Evolutionary conservation across 2,888 invertebrate species (phyloP).

Genomic region (Pheosia tremula): DNA sequence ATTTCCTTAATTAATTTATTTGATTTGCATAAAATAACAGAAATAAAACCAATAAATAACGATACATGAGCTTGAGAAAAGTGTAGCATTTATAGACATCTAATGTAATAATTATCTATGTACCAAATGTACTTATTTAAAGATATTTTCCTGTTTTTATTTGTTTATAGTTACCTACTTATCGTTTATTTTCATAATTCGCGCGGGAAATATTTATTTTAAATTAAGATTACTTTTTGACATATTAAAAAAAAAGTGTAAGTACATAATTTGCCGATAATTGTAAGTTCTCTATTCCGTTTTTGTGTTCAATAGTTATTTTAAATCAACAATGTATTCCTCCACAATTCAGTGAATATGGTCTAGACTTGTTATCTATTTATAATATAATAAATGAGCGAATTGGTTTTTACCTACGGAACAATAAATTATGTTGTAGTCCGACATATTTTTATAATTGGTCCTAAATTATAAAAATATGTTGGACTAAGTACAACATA

Average conservation of each 20-base stretch:
- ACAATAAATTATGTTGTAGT: neutral
- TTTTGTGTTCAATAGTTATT: constrained; percentile 44
- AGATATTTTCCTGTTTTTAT: constrained; percentile 34
- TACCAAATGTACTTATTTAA: constrained; percentile 37
- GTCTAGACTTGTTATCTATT: constrained; percentile 54
- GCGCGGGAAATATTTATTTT: neutral
- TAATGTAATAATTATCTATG: constrained; percentile 25
- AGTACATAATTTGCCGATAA: neutral
- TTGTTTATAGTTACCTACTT: constrained; percentile 30
- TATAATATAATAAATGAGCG: constrained; percentile 40
- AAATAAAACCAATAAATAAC: constrained; percentile 21
- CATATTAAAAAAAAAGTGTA: neutral
- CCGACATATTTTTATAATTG: no score
- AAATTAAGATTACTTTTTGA: neutral
- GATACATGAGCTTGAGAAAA: constrained; percentile 39
- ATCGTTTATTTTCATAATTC: neutral
- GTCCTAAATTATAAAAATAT: no score
- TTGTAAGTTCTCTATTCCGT: constrained; percentile 41
- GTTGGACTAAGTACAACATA: no score
- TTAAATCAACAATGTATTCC: constrained; percentile 31
- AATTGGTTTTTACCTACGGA: constrained; percentile 14
- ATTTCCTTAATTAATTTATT: constrained; percentile 14
- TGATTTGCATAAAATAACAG: no score
- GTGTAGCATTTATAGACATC: constrained; percentile 57
- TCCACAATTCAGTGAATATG: constrained; percentile 35